Percentiles rank a stretch among this genome's conserved stretches.
Conservation (phyloP, 2,797 vertebrate species). For the Harpagifer antarcticus region DNA sequence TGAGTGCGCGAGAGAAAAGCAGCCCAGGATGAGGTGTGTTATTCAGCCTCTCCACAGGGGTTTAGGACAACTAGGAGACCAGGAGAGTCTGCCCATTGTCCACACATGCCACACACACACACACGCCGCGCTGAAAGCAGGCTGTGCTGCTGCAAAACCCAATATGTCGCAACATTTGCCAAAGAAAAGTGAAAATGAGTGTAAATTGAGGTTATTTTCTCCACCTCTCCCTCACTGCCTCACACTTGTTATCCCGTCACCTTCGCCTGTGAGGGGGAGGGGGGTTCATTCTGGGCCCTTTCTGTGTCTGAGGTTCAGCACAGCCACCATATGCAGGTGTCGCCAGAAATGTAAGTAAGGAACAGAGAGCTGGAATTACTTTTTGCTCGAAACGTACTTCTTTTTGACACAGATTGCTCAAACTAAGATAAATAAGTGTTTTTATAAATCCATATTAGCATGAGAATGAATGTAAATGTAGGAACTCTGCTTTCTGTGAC, state of each 20-base stretch:
- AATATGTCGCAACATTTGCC: conserved; percentile 84
- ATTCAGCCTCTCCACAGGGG: conserved; percentile 87
- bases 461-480: neutral
- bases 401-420: conserved; percentile 17
- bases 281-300: conserved; percentile 58
- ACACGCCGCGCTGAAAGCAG: conserved; percentile 65
- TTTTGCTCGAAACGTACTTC: conserved; percentile 30
- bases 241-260: conserved; percentile 78
- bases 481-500: neutral
- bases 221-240: conserved; percentile 71
- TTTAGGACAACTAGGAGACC: conserved; percentile 80
- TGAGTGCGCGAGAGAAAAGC: conserved; percentile 77
- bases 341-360: conserved; percentile 54
- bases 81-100: conserved; percentile 86
- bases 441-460: conserved; percentile 5
- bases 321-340: conserved; percentile 54
- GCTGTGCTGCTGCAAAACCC: conserved; percentile 67
- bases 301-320: conserved; percentile 53
- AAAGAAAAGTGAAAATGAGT: conserved; percentile 90
- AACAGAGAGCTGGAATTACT: conserved; percentile 39
- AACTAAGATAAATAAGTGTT: neutral
- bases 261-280: conserved; percentile 66
- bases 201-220: conserved; percentile 89
- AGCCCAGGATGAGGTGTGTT: conserved; percentile 85
- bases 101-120: conserved; percentile 72